These are phyloP conservation scores for Ceriagrion tenellum DNA, from an alignment of 2,888 invertebrate genomes.

Conservation along the genomic window DNA sequence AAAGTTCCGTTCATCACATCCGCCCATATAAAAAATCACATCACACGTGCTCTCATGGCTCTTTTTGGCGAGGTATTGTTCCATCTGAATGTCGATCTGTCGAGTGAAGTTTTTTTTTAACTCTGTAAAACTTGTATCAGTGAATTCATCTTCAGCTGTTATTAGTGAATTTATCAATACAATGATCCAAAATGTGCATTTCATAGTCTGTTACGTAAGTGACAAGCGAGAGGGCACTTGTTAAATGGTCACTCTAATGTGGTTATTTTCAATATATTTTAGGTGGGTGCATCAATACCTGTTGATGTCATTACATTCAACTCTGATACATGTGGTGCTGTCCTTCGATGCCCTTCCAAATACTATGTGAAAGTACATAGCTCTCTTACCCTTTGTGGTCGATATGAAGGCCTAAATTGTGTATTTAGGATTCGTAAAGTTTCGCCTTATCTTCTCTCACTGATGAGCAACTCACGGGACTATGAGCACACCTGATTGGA, in stretches of 20 bases:
- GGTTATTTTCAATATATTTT: conserved; percentile 68
- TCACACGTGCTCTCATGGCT: conserved; percentile 79
- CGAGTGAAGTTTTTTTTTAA: no score
- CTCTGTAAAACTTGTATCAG: no score
- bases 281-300: conserved; percentile 78
- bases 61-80: conserved; percentile 81
- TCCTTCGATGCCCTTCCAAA: conserved; percentile 80
- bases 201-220: no score
- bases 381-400: conserved; percentile 80
- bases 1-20: conserved; percentile 77
- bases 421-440: conserved; percentile 80
- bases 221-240: no score
- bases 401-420: conserved; percentile 79
- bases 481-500: neutral
- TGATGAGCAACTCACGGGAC: conserved; percentile 33
- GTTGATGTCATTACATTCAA: conserved; percentile 82
- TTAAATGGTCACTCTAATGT: no score
- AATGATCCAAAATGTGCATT: no score
- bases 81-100: no score
- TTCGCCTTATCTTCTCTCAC: conserved; percentile 77
- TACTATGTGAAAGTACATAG: conserved; percentile 81
- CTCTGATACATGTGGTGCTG: conserved; percentile 77
- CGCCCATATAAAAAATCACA: conserved; percentile 81
- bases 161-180: no score
- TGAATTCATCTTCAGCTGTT: no score